Percentiles rank a stretch among this genome's conserved stretches.
These are phyloP conservation scores for Rhabditoides inermis DNA, from an alignment of 2,888 invertebrate species.

Conservation along the genomic window DNA sequence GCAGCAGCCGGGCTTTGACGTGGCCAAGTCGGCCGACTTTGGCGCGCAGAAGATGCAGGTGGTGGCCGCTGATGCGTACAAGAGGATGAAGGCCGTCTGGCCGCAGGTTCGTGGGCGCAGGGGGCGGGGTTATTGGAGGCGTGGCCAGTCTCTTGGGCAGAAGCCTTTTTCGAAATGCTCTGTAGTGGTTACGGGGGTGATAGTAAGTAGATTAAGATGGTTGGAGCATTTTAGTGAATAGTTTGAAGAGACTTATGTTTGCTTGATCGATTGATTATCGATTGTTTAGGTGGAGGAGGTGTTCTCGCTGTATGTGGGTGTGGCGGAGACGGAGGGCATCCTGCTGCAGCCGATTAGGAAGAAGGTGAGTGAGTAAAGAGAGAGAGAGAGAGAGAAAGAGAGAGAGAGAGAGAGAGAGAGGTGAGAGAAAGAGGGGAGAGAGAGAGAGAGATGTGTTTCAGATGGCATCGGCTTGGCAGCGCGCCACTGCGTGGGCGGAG, in stretches of 20 bases:
- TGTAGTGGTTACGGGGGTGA: too few relatives aligned
- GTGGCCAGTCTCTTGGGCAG: slow-evolving; percentile 56
- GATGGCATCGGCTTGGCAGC: too few relatives aligned
- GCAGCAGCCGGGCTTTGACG: slow-evolving; percentile 11
- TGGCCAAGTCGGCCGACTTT: slow-evolving; percentile 16
- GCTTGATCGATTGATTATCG: too few relatives aligned
- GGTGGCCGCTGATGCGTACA: slow-evolving; percentile 14
- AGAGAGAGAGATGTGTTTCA: too few relatives aligned
- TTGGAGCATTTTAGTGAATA: too few relatives aligned
- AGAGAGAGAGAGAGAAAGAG: too few relatives aligned
- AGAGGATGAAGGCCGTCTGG: slow-evolving; percentile 12
- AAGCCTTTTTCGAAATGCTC: not conserved
- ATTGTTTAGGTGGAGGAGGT: slow-evolving; percentile 60
- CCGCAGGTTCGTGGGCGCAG: slow-evolving; percentile 32
- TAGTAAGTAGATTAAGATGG: too few relatives aligned
- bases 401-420: too few relatives aligned
- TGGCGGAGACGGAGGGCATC: slow-evolving; percentile 91
- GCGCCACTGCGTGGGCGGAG: too few relatives aligned
- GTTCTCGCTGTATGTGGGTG: slow-evolving; percentile 89
- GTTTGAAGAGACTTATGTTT: too few relatives aligned
- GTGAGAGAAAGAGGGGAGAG: too few relatives aligned
- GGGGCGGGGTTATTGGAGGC: slow-evolving; percentile 87
- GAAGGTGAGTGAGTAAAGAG: too few relatives aligned
- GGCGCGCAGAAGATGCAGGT: slow-evolving; percentile 16
- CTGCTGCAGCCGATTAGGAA: slow-evolving; percentile 85